A percentile compares a stretch with the other conserved stretches of the same genome.
Conservation (phyloP, 2,797 vertebrate species). For the Sparidentex hasta region DNA sequence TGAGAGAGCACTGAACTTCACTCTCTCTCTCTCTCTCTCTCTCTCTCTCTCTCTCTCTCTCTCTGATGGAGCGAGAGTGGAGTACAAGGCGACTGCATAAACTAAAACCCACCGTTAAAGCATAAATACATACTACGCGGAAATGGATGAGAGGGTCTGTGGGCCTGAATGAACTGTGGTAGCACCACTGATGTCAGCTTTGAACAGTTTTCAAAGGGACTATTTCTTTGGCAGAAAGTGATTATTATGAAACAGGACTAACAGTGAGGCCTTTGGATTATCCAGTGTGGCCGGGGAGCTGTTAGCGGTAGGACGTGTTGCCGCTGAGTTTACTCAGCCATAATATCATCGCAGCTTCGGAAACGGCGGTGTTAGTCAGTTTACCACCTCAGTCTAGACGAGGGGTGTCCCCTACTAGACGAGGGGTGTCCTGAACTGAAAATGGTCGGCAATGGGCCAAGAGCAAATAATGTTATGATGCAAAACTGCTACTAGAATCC, state of each 20-base stretch:
- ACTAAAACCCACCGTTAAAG: slow-evolving; percentile 40
- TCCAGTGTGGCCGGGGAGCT: not conserved
- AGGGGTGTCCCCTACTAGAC: no score
- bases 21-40: not conserved
- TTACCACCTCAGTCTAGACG: not conserved
- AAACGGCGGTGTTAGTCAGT: not conserved
- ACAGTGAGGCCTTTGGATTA: slow-evolving; percentile 13
- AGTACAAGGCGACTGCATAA: slow-evolving; percentile 38
- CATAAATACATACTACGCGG: slow-evolving; percentile 20
- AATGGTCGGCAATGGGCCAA: no score
- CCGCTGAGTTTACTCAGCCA: not conserved
- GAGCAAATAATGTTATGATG: no score
- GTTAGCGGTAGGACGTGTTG: not conserved
- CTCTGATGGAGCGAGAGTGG: not conserved
- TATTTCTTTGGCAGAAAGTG: not conserved
- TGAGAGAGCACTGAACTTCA: not conserved
- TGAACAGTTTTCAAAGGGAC: not conserved
- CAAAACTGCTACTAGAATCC: no score
- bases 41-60: not conserved
- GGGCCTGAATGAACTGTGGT: not conserved
- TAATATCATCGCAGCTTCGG: no score
- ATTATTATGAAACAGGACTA: not conserved
- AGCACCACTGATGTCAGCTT: not conserved
- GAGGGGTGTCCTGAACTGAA: no score
- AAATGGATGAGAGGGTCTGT: slow-evolving; percentile 8